phyloP scores from a whole-genome alignment of 2,113 vertebrate genomes.

The Paraplagusia blochii region DNA sequence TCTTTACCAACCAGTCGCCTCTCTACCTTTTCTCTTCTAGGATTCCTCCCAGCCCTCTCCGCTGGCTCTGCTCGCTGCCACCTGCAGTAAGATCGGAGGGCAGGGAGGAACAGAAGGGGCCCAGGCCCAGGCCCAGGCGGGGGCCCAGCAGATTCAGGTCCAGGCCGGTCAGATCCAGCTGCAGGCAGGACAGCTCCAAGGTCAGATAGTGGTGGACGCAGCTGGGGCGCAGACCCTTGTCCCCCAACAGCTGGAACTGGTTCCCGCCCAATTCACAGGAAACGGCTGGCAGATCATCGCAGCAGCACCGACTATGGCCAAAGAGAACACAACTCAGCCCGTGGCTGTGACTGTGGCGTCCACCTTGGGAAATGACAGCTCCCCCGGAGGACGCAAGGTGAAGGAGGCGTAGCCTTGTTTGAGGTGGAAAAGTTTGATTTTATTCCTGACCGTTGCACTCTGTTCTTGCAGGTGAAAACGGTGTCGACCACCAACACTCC shows the following conservation, averaged over 20 bases:
- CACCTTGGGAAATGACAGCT: conserved; percentile 78
- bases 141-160: conserved; percentile 88
- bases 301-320: conserved; percentile 84
- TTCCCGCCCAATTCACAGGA: conserved; percentile 93
- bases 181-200: conserved; percentile 90
- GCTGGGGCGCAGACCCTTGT: conserved; percentile 87
- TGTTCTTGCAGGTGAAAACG: conserved; percentile 76
- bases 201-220: conserved; percentile 77
- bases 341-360: conserved; percentile 80
- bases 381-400: conserved; percentile 84
- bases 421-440: too few relatives aligned
- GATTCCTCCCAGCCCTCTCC: conserved; percentile 98
- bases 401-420: conserved; percentile 56
- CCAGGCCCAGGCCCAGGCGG: conserved; percentile 86
- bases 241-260: conserved; percentile 92
- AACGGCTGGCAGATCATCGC: conserved; percentile 97
- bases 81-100: conserved; percentile 99
- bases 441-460: conserved; percentile 2
- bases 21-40: conserved; percentile 60
- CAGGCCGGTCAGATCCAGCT: conserved; percentile 93
- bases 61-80: conserved; percentile 95
- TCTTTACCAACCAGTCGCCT: conserved; percentile 18
- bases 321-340: conserved; percentile 86
- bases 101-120: conserved; percentile 75
- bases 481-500: conserved; percentile 58